Evolutionary conservation across 2,888 invertebrate genomes (phyloP).

Genomic region (Lithophane socia): DNA sequence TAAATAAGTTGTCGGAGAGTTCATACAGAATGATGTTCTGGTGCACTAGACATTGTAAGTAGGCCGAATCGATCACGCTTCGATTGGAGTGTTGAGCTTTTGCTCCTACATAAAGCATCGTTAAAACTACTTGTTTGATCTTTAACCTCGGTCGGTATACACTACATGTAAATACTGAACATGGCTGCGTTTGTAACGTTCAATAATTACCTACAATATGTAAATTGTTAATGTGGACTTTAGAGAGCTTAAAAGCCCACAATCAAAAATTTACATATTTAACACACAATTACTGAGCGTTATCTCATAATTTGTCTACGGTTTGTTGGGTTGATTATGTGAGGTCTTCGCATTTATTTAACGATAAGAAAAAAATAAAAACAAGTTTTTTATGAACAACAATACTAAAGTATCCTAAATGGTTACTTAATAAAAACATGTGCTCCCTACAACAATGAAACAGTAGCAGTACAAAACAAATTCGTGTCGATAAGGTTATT

Average conservation of each 20-base stretch:
- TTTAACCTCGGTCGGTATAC: conserved; percentile 68
- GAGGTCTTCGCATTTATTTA: conserved; percentile 34
- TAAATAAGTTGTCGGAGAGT: conserved; percentile 35
- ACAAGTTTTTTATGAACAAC: conserved; percentile 42
- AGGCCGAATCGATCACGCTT: conserved; percentile 80
- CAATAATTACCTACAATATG: conserved; percentile 56
- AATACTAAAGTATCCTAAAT: conserved; percentile 25
- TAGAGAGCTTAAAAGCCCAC: conserved; percentile 54
- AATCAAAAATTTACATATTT: conserved; percentile 56
- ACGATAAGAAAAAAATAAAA: conserved; percentile 35
- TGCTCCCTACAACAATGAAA: conserved; percentile 52
- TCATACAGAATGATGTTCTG: conserved; percentile 40
- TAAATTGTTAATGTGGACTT: conserved; percentile 53
- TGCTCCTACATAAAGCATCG: conserved; percentile 66
- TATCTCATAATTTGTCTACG: conserved; percentile 54
- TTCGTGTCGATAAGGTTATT: conserved; percentile 62
- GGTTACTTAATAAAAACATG: conserved; percentile 41
- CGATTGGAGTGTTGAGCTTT: conserved; percentile 68
- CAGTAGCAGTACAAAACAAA: conserved; percentile 56
- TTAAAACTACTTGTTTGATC: conserved; percentile 76
- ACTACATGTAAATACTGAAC: conserved; percentile 38
- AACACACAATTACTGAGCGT: conserved; percentile 51
- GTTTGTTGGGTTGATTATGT: conserved; percentile 47
- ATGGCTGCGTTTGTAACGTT: conserved; percentile 45
- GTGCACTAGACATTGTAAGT: conserved; percentile 72